These are phyloP conservation scores for Drosophila mimetica DNA, from an alignment of 2,888 invertebrate species.

Conservation along the genomic window DNA sequence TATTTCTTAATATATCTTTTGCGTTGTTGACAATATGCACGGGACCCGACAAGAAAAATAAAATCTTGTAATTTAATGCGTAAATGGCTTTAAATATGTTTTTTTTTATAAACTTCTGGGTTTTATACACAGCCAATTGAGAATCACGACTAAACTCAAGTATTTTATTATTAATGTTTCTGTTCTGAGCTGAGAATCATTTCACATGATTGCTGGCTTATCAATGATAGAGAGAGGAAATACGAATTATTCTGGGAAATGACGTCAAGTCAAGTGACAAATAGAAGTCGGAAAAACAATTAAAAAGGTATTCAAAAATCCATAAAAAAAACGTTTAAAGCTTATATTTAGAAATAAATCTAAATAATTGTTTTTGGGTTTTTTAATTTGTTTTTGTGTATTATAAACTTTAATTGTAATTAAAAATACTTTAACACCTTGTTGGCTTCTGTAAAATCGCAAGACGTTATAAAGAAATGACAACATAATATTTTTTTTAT, in stretches of 20 bases:
- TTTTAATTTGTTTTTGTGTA: not conserved
- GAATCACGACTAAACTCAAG: conserved; percentile 19
- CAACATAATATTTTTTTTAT: no score
- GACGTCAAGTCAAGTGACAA: conserved; percentile 41
- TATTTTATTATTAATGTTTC: not conserved
- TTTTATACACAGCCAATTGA: conserved; percentile 1
- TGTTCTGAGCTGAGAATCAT: conserved; percentile 8
- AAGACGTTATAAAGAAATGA: no score
- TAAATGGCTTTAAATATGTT: conserved; percentile 7
- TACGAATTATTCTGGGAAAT: conserved; percentile 20
- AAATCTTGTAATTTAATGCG: conserved; percentile 19
- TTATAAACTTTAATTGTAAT: not conserved
- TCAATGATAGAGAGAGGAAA: conserved; percentile 23
- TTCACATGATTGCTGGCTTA: conserved; percentile 24
- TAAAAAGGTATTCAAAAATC: conserved; percentile 5
- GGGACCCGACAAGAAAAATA: not conserved
- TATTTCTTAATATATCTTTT: conserved; percentile 24
- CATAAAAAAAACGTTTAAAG: not conserved
- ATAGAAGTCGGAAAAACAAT: conserved; percentile 29
- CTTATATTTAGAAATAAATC: not conserved
- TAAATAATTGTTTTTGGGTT: not conserved
- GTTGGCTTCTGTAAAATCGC: no score
- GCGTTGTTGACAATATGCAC: conserved; percentile 29
- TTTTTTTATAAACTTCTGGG: no score
- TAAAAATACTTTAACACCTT: no score